phyloP scores from a whole-genome alignment of 2,797 vertebrate species.

The Neosilurus mollespiculum region DNA sequence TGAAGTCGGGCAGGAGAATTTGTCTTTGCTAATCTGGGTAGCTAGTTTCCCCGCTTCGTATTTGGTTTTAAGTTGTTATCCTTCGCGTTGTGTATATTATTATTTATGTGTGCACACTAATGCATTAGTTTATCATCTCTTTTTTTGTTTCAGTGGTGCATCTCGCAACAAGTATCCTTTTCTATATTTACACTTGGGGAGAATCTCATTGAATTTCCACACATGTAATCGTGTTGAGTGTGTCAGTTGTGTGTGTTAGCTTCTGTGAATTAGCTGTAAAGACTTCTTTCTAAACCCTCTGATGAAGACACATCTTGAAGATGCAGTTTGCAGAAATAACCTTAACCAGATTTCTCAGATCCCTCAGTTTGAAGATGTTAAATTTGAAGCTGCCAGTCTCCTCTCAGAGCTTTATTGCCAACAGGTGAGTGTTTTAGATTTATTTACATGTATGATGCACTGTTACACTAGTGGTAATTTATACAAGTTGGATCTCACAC shows the following conservation, averaged over 20 bases:
- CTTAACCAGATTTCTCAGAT: slow-evolving; percentile 78
- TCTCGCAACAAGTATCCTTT: slow-evolving; percentile 78
- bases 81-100: neutral
- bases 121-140: slow-evolving; percentile 15
- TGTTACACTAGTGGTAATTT: neutral
- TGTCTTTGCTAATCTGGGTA: neutral
- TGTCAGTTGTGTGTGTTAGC: neutral
- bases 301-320: neutral
- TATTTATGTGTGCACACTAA: neutral
- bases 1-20: neutral
- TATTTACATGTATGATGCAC: neutral
- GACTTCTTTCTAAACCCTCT: neutral
- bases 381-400: slow-evolving; percentile 97
- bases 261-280: neutral
- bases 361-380: slow-evolving; percentile 97
- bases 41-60: neutral
- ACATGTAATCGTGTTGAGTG: no score
- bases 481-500: neutral
- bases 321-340: neutral
- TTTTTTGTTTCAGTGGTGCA: slow-evolving; percentile 71
- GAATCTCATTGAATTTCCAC: neutral
- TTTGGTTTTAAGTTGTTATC: neutral
- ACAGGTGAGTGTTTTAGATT: slow-evolving; percentile 79
- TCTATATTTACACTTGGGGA: neutral
- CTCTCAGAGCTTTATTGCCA: slow-evolving; percentile 96